Evolutionary conservation across 1,140 invertebrate genomes (phyloP).

Genomic region (Coelopa frigida): DNA sequence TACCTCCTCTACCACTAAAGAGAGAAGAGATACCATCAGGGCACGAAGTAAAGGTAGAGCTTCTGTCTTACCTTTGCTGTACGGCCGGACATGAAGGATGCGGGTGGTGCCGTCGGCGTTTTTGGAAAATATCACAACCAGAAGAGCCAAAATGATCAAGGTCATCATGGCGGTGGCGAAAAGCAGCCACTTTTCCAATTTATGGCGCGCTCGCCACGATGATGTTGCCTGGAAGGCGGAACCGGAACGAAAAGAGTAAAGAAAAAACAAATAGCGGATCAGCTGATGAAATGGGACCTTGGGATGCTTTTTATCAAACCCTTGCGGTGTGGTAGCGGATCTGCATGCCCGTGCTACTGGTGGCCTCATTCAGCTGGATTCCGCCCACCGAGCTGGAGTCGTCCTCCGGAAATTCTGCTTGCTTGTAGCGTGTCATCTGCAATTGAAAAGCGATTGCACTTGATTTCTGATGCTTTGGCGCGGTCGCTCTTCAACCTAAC

Average conservation of each 20-base stretch:
- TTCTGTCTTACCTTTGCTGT: constrained; percentile 23
- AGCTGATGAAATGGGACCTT: background rate
- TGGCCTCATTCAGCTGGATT: constrained; percentile 66
- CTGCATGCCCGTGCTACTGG: constrained; percentile 68
- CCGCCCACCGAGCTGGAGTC: constrained; percentile 75
- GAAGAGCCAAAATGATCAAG: constrained; percentile 36
- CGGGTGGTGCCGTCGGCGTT: constrained; percentile 28
- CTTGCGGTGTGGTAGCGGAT: constrained; percentile 65
- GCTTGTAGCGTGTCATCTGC: constrained; percentile 82
- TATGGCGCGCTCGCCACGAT: constrained; percentile 50
- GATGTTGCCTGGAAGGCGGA: constrained; percentile 26
- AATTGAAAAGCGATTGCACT: too few species aligned
- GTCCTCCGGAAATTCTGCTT: constrained; percentile 75
- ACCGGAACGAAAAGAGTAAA: background rate
- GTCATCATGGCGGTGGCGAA: constrained; percentile 39
- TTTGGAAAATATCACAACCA: constrained; percentile 40
- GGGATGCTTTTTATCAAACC: constrained; percentile 46
- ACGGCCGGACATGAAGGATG: constrained; percentile 34
- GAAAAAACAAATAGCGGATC: background rate
- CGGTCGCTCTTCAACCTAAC: too few species aligned
- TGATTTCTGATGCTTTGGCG: too few species aligned
- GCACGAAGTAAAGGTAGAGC: background rate
- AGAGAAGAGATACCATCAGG: background rate
- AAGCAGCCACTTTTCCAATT: constrained; percentile 48
- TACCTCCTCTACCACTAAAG: constrained; percentile 18